Evolutionary conservation across 2,888 invertebrate species (phyloP).

Genomic region (Imbricaverruca yamaguchii): DNA sequence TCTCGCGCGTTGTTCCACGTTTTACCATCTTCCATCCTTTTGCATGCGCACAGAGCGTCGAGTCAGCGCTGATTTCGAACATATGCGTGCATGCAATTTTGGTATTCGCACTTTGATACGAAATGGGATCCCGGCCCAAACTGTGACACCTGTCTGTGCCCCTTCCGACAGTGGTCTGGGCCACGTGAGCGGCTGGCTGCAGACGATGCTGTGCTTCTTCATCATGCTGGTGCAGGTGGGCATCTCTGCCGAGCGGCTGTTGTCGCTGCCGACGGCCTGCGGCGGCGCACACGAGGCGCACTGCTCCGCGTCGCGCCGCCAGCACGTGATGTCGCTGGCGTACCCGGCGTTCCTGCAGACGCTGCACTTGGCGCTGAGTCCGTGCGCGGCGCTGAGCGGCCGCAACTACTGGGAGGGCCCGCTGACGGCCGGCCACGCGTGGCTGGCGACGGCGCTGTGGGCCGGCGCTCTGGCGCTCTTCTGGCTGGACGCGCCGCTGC

Average conservation of each 20-base stretch:
- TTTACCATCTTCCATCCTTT: too few relatives aligned
- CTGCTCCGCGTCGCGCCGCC: background rate
- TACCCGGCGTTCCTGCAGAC: background rate
- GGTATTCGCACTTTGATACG: too few relatives aligned
- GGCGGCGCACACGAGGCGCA: too few relatives aligned
- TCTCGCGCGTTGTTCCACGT: too few relatives aligned
- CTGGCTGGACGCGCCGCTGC: background rate
- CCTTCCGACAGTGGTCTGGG: background rate
- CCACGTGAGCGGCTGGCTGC: slow-evolving; percentile 18
- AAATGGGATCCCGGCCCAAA: too few relatives aligned
- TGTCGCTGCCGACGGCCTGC: background rate
- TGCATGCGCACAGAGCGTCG: too few relatives aligned
- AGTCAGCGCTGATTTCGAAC: too few relatives aligned
- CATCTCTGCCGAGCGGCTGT: background rate
- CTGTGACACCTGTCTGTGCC: too few relatives aligned
- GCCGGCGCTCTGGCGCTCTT: background rate
- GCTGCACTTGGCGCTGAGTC: slow-evolving; percentile 1
- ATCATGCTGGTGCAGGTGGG: slow-evolving; percentile 13
- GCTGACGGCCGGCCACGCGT: background rate
- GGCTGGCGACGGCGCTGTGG: background rate
- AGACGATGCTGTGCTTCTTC: slow-evolving; percentile 1
- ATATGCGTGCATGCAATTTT: too few relatives aligned
- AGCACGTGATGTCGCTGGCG: background rate
- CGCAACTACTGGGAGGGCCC: slow-evolving; percentile 18
- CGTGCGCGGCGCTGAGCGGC: background rate